Evolutionary conservation across 2,797 vertebrate species (phyloP).

Genomic region (Manis crassicaudata): DNA sequence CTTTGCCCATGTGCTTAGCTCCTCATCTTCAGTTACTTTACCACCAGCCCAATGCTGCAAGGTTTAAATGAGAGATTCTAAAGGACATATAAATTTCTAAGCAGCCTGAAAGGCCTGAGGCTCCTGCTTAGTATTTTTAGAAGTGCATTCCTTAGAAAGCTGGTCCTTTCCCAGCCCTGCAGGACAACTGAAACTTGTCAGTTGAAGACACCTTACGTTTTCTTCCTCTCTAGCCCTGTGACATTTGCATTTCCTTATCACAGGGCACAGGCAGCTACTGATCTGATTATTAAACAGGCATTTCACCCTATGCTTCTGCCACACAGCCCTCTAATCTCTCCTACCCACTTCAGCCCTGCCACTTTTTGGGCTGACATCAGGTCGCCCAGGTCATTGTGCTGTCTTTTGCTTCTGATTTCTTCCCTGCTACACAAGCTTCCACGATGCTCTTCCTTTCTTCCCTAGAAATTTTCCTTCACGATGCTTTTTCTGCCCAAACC

Average conservation of each 20-base stretch:
- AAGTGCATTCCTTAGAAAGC: not conserved
- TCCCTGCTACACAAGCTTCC: not conserved
- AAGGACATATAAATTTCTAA: slow-evolving; percentile 19
- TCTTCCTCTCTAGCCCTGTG: not conserved
- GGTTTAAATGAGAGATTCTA: not conserved
- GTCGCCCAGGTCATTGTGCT: not conserved
- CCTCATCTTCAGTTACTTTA: not conserved
- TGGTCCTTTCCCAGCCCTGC: not conserved
- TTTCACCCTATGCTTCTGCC: not conserved
- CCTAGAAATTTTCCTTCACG: not conserved
- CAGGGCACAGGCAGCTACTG: slow-evolving; percentile 4
- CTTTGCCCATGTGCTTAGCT: not conserved
- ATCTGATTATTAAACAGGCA: not conserved
- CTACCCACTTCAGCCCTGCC: not conserved
- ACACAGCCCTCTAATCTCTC: not conserved
- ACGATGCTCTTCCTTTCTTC: not conserved
- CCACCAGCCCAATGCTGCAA: not conserved
- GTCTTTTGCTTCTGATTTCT: not conserved
- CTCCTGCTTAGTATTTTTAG: slow-evolving; percentile 39
- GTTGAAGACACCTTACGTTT: not conserved
- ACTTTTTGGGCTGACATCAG: not conserved
- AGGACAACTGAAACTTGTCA: slow-evolving; percentile 42
- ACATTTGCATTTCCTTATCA: slow-evolving; percentile 30
- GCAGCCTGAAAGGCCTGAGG: not conserved
- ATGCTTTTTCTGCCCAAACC: not conserved